These are phyloP conservation scores for Drosophila niveifrons DNA, from an alignment of 2,888 invertebrate species.

Conservation along the genomic window DNA sequence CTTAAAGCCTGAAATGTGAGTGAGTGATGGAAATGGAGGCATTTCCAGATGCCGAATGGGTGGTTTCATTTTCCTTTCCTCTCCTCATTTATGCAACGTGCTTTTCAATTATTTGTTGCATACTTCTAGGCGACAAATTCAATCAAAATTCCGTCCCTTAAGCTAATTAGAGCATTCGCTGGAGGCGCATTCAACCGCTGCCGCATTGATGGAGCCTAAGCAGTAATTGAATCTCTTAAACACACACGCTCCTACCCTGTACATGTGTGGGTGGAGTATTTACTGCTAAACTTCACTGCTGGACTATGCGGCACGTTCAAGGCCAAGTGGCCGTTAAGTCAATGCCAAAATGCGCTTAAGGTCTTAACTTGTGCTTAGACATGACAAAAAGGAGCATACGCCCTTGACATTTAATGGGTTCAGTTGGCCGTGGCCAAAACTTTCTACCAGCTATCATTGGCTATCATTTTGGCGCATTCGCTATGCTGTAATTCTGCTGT, in stretches of 20 bases:
- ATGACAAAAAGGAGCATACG: conserved; percentile 9
- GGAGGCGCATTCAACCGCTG: conserved; percentile 29
- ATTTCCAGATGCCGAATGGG: not conserved
- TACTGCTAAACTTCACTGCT: conserved; percentile 61
- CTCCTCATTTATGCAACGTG: conserved; percentile 18
- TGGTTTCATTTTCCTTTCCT: too few relatives aligned
- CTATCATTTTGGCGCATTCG: conserved; percentile 27
- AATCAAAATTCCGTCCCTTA: conserved; percentile 61
- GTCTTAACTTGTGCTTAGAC: conserved; percentile 59
- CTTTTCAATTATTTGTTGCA: conserved; percentile 58
- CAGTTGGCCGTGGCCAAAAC: conserved; percentile 30
- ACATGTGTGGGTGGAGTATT: conserved; percentile 37
- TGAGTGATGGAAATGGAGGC: conserved; percentile 5
- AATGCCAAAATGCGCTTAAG: conserved; percentile 59
- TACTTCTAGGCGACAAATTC: conserved; percentile 55
- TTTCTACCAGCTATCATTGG: conserved; percentile 17
- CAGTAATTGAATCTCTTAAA: conserved; percentile 46
- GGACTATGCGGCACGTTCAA: conserved; percentile 32
- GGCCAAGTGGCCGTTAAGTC: conserved; percentile 60
- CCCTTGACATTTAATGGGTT: conserved; percentile 31
- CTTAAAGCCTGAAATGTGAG: not conserved
- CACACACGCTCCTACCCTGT: conserved; percentile 14
- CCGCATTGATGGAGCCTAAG: conserved; percentile 8
- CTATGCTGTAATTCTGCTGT: conserved; percentile 8
- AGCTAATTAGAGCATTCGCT: conserved; percentile 67